Evolutionary conservation across 2,797 vertebrate species (phyloP).

Genomic region (Intellagama lesueurii): DNA sequence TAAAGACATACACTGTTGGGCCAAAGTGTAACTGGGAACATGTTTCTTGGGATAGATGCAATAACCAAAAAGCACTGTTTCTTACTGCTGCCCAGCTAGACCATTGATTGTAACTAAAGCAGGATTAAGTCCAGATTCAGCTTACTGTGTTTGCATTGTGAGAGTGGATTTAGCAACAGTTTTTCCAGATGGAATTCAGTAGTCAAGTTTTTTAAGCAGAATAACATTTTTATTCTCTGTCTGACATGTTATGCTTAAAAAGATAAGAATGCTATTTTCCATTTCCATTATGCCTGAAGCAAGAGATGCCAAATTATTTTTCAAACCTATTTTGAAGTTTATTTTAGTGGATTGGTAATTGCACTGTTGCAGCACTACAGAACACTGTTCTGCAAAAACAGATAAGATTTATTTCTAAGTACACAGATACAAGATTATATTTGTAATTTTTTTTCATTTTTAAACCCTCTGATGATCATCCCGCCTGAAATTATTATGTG

Average conservation of each 20-base stretch:
- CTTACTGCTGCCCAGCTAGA: not conserved
- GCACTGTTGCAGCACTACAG: not conserved
- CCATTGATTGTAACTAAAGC: not conserved
- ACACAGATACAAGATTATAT: constrained; percentile 1
- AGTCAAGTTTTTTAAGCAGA: constrained; percentile 28
- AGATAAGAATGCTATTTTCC: constrained; percentile 13
- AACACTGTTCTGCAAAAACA: not conserved
- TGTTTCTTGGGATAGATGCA: not conserved
- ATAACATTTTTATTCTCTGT: constrained; percentile 22
- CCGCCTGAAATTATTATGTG: not conserved
- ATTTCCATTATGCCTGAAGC: constrained; percentile 34
- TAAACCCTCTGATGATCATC: not conserved
- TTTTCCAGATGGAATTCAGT: not conserved
- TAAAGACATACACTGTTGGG: no score
- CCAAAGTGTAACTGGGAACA: not conserved
- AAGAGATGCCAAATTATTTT: not conserved
- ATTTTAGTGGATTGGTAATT: constrained; percentile 9
- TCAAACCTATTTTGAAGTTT: constrained; percentile 24
- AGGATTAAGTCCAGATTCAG: not conserved
- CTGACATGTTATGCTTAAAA: constrained; percentile 25
- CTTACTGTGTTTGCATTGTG: not conserved
- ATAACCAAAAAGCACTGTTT: not conserved
- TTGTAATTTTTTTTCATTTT: constrained; percentile 4
- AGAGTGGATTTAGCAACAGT: not conserved
- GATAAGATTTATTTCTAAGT: constrained; percentile 22